These are phyloP conservation scores for Bruchidius siliquastri DNA, from an alignment of 2,888 invertebrate species.

Conservation along the genomic window DNA sequence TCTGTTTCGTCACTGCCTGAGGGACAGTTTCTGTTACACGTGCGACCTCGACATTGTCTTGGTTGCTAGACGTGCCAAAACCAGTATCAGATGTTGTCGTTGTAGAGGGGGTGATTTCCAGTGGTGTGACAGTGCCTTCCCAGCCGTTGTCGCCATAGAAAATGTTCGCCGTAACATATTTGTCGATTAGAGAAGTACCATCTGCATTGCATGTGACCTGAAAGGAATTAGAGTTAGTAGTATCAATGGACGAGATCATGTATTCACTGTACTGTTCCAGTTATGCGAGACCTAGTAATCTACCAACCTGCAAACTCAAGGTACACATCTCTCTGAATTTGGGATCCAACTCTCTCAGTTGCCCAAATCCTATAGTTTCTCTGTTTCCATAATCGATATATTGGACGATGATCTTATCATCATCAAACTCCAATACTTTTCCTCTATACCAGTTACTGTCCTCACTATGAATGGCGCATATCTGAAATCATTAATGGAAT, in stretches of 20 bases:
- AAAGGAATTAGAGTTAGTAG: not conserved
- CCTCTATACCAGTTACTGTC: slow-evolving; percentile 73
- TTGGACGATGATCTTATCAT: slow-evolving; percentile 50
- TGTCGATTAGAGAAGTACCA: slow-evolving; percentile 49
- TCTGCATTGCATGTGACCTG: slow-evolving; percentile 20
- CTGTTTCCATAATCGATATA: slow-evolving; percentile 70
- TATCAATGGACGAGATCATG: no score
- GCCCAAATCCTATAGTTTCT: slow-evolving; percentile 50
- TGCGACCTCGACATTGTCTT: not conserved
- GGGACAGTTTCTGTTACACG: not conserved
- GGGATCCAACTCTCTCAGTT: slow-evolving; percentile 30
- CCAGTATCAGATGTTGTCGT: not conserved
- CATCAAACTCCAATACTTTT: slow-evolving; percentile 49
- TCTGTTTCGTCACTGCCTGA: not conserved
- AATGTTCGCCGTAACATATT: slow-evolving; percentile 54
- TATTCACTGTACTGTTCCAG: no score
- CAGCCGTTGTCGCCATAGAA: slow-evolving; percentile 54
- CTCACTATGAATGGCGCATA: slow-evolving; percentile 55
- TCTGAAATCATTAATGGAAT: slow-evolving; percentile 29
- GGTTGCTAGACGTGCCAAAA: not conserved
- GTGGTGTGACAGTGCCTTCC: slow-evolving; percentile 34
- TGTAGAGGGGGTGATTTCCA: not conserved
- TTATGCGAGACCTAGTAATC: no score
- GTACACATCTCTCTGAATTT: slow-evolving; percentile 34
- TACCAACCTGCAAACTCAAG: slow-evolving; percentile 33